These are phyloP conservation scores for Pionites leucogaster DNA, from an alignment of 2,113 vertebrate species.

Conservation along the genomic window DNA sequence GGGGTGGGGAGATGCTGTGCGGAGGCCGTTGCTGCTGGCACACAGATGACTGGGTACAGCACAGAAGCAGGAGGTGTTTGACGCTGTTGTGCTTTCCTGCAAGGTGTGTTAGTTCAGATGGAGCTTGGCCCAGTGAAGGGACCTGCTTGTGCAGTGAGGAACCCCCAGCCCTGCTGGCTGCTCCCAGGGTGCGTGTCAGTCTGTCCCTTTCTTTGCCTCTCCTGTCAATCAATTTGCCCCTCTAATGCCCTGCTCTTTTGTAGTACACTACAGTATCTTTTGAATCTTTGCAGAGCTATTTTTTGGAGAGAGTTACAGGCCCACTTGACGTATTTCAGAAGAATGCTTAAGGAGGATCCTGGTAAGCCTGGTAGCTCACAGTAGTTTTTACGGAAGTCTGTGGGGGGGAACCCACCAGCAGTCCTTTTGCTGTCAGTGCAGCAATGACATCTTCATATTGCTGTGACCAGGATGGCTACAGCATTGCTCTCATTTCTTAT, in stretches of 20 bases:
- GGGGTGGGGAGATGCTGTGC: neutral
- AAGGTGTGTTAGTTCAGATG: neutral
- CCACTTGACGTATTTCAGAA: neutral
- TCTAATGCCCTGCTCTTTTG: neutral
- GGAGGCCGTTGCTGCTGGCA: fast-evolving
- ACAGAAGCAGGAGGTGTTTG: fast-evolving
- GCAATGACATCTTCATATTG: neutral
- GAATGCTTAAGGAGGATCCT: neutral
- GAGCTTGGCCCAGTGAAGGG: neutral
- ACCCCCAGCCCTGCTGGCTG: neutral
- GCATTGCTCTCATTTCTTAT: neutral
- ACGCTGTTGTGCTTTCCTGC: neutral
- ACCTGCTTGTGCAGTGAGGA: neutral
- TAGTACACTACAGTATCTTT: neutral
- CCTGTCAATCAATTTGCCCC: neutral
- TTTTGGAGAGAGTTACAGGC: fast-evolving
- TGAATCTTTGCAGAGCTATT: neutral
- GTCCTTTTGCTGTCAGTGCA: neutral
- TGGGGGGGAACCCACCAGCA: fast-evolving
- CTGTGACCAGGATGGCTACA: neutral
- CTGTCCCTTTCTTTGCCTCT: neutral
- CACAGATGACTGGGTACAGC: fast-evolving
- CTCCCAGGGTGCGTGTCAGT: neutral
- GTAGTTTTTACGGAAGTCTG: neutral
- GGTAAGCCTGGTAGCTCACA: neutral